Conservation (phyloP, 2,113 vertebrate species). For the Scophthalmus maximus region DNA sequence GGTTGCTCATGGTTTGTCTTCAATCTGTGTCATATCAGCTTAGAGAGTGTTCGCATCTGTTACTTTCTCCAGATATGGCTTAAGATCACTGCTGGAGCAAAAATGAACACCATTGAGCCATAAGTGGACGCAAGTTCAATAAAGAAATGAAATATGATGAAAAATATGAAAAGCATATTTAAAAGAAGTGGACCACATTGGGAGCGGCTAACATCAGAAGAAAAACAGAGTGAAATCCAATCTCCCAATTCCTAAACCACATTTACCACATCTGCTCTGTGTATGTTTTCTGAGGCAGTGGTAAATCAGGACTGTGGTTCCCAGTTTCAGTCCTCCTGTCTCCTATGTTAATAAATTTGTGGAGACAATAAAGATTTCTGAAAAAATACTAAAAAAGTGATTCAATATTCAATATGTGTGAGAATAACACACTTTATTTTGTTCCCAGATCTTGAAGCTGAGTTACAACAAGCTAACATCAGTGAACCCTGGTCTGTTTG, state of each 20-base stretch:
- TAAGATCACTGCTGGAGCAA: neutral
- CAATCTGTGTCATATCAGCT: neutral
- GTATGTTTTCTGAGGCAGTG: neutral
- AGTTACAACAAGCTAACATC: conserved; percentile 85
- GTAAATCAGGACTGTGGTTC: neutral
- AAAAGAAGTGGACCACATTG: too few species aligned
- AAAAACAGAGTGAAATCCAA: too few species aligned
- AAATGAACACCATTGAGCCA: neutral
- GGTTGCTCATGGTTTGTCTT: neutral
- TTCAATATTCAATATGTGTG: neutral
- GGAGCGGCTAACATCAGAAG: too few species aligned
- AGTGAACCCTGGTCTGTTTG: conserved; percentile 73
- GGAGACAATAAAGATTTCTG: too few species aligned
- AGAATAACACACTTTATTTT: neutral
- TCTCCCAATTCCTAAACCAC: too few species aligned
- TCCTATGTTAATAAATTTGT: too few species aligned
- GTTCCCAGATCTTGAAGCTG: conserved; percentile 82
- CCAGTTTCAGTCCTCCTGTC: too few species aligned
- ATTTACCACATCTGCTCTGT: too few species aligned
- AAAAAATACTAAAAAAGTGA: neutral
- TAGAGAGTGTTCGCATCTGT: neutral
- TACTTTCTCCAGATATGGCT: neutral
- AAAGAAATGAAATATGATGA: too few species aligned
- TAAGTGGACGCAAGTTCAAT: neutral
- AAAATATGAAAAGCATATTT: too few species aligned